Evolutionary conservation across 2,797 vertebrate species (phyloP).

Genomic region (Meriones psammophilus): DNA sequence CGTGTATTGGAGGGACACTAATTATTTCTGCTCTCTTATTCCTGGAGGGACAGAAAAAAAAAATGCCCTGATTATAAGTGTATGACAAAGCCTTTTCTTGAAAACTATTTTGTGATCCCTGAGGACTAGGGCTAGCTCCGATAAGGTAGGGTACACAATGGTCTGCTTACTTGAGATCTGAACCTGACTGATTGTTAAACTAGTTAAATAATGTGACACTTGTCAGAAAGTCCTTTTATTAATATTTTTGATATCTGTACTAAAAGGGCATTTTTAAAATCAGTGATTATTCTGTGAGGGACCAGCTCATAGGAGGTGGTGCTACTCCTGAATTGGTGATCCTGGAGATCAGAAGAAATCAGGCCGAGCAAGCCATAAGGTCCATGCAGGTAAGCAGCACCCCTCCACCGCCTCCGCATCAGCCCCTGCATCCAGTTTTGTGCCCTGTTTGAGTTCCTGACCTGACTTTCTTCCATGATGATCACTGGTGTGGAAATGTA

Average conservation of each 20-base stretch:
- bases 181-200: not conserved
- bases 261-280: not conserved
- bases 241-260: not conserved
- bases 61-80: not conserved
- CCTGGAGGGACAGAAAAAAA: not conserved
- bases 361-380: not conserved
- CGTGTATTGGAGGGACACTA: accelerated
- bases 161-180: not conserved
- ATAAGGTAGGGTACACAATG: not conserved
- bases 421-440: not conserved
- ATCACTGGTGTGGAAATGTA: no score
- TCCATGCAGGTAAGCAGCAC: not conserved
- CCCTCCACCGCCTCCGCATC: no score
- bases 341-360: not conserved
- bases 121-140: not conserved
- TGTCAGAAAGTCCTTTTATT: not conserved
- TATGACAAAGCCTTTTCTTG: not conserved
- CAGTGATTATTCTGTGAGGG: not conserved
- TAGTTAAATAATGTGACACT: not conserved
- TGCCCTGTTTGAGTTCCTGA: not conserved
- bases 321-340: not conserved
- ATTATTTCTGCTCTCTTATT: not conserved
- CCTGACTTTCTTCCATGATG: not conserved
- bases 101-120: not conserved
- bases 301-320: not conserved